These are phyloP conservation scores for Microplitis deprimator DNA, from an alignment of 2,888 invertebrate genomes.

Conservation along the genomic window DNA sequence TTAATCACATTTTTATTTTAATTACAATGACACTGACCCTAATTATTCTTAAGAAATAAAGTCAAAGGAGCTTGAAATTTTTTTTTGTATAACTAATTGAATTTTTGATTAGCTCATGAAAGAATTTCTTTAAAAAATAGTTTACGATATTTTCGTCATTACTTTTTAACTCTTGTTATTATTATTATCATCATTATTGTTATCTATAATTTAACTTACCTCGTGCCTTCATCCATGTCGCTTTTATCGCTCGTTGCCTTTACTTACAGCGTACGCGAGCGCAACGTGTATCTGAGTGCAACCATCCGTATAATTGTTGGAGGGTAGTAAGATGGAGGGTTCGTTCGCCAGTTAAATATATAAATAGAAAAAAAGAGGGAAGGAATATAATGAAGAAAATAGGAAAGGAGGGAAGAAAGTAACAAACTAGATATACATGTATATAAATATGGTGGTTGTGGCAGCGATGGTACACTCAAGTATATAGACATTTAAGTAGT, in stretches of 20 bases:
- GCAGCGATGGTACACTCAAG: slow-evolving; percentile 15
- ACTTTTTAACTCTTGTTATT: slow-evolving; percentile 47
- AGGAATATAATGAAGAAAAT: slow-evolving; percentile 37
- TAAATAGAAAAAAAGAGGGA: not conserved
- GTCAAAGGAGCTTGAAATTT: too few species aligned
- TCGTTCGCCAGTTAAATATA: slow-evolving; percentile 22
- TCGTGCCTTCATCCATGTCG: slow-evolving; percentile 49
- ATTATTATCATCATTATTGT: slow-evolving; percentile 39
- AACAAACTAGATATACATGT: slow-evolving; percentile 2
- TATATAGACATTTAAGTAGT: not conserved
- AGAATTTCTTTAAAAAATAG: too few species aligned
- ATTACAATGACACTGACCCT: too few species aligned
- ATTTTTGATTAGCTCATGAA: too few species aligned
- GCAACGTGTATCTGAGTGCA: slow-evolving; percentile 68
- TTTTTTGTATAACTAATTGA: too few species aligned
- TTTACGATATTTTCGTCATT: slow-evolving; percentile 21
- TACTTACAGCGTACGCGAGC: slow-evolving; percentile 65
- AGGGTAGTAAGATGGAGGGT: slow-evolving; percentile 42
- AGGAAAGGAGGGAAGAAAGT: not conserved
- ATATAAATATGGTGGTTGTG: slow-evolving; percentile 17
- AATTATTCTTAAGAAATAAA: too few species aligned
- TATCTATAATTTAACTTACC: slow-evolving; percentile 38
- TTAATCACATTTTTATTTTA: too few species aligned
- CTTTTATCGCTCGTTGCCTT: slow-evolving; percentile 57
- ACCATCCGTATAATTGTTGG: slow-evolving; percentile 70